Conservation (phyloP, 2,113 vertebrate genomes). For the Apodemus speciosus region DNA sequence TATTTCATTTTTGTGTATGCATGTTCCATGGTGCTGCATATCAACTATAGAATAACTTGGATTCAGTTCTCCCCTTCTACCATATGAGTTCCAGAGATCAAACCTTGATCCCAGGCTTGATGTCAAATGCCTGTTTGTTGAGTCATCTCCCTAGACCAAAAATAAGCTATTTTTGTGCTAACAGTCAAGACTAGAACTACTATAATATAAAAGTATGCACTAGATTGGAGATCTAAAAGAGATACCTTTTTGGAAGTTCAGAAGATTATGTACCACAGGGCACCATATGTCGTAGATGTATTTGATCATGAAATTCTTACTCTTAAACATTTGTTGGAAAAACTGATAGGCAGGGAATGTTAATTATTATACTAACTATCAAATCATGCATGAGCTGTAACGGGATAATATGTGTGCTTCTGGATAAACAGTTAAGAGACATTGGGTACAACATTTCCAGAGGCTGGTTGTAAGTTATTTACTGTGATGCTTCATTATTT, state of each 20-base stretch:
- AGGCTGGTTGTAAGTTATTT: not conserved
- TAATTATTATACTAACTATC: not conserved
- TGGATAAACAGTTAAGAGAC: not conserved
- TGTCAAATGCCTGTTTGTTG: not conserved
- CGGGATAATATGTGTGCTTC: not conserved
- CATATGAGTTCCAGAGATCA: not conserved
- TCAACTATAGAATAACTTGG: not conserved
- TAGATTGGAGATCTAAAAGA: not conserved
- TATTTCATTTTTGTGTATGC: not conserved
- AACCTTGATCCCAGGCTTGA: not conserved
- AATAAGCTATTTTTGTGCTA: not conserved
- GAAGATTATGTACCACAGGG: too few species aligned
- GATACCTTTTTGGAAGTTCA: not conserved
- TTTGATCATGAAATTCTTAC: not conserved
- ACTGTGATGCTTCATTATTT: not conserved
- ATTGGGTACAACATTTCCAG: not conserved
- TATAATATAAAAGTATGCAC: not conserved
- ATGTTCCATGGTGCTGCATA: not conserved
- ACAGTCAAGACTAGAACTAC: not conserved
- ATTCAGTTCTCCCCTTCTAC: not conserved
- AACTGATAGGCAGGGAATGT: not conserved
- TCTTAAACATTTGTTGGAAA: not conserved
- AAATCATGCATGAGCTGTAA: not conserved
- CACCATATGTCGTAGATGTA: not conserved
- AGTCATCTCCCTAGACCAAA: not conserved